Conservation (phyloP, 2,888 invertebrate species). For the Neelides folsomi region DNA sequence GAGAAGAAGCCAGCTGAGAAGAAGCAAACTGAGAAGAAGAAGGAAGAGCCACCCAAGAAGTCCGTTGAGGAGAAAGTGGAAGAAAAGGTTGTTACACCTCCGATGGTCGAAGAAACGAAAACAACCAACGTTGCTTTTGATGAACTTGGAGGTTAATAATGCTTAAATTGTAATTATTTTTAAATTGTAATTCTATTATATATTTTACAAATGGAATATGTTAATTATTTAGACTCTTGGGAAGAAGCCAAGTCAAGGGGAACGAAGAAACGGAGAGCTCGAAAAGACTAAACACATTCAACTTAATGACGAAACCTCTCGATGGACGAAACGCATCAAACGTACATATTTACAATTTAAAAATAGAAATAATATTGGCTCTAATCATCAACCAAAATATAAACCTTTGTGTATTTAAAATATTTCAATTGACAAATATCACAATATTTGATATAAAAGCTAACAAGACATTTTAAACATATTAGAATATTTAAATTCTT, state of each 20-base stretch:
- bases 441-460: too few relatives aligned
- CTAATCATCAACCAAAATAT: too few relatives aligned
- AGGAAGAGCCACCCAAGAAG: conserved; percentile 33
- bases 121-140: conserved; percentile 43
- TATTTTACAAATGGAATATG: not conserved
- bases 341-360: too few relatives aligned
- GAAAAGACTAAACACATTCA: conserved; percentile 20
- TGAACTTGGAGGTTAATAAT: conserved; percentile 47
- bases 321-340: conserved; percentile 13
- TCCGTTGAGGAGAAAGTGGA: conserved; percentile 29
- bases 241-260: conserved; percentile 53
- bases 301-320: conserved; percentile 14
- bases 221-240: conserved; percentile 50
- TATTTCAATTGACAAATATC: too few relatives aligned
- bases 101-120: conserved; percentile 34
- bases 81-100: conserved; percentile 17
- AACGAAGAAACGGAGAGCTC: conserved; percentile 33
- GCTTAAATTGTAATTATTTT: conserved; percentile 35
- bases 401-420: too few relatives aligned
- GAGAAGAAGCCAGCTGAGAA: conserved; percentile 25
- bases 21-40: conserved; percentile 36
- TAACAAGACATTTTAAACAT: too few relatives aligned
- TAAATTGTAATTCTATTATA: too few relatives aligned
- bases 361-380: too few relatives aligned
- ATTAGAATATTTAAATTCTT: too few relatives aligned